These are phyloP conservation scores for Melanotaenia maccullochi DNA, from an alignment of 2,797 vertebrate species.

Conservation along the genomic window DNA sequence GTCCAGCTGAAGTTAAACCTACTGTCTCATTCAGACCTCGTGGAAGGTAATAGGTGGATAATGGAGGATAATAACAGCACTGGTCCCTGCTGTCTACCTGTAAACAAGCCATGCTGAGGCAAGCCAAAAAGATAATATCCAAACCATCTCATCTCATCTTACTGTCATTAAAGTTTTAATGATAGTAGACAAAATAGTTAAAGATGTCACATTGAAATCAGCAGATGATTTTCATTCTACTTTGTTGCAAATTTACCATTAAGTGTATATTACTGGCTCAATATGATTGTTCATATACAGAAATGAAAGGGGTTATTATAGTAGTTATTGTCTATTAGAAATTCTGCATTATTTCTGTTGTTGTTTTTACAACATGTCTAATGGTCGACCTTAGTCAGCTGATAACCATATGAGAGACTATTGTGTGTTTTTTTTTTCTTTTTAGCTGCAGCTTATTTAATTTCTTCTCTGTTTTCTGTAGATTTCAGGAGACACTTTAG, in stretches of 20 bases:
- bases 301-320: background rate
- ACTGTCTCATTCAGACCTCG: background rate
- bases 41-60: conserved; percentile 4
- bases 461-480: conserved; percentile 44
- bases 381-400: background rate
- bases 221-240: background rate
- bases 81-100: background rate
- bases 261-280: background rate
- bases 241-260: background rate
- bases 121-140: background rate
- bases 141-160: background rate
- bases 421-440: background rate
- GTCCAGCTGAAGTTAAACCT: background rate
- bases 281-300: background rate
- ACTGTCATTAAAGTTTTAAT: background rate
- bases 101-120: background rate
- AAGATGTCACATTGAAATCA: background rate
- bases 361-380: background rate
- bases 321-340: background rate
- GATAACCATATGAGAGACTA: no score
- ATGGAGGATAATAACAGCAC: background rate
- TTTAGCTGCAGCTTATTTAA: background rate
- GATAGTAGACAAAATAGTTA: background rate
- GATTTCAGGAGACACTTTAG: conserved; percentile 67
- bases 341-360: conserved; percentile 1